phyloP scores from a whole-genome alignment of 2,113 vertebrate genomes.

The Heterocephalus glaber region DNA sequence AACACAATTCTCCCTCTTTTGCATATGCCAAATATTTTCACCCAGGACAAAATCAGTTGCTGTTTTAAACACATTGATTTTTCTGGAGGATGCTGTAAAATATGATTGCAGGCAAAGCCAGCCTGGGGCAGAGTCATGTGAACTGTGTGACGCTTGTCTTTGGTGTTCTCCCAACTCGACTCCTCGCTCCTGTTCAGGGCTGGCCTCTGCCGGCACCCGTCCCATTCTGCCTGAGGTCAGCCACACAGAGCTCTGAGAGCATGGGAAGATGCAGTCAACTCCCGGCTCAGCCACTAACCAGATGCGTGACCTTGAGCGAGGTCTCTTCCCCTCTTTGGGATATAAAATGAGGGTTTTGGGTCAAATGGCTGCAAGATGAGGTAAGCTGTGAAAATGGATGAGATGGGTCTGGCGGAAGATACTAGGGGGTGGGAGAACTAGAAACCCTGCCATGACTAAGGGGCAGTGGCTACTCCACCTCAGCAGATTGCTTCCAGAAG shows the following conservation, averaged over 20 bases:
- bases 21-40: conserved; percentile 73
- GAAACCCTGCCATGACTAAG: background rate
- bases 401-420: background rate
- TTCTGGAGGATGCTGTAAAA: conserved; percentile 71
- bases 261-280: background rate
- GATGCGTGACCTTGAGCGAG: background rate
- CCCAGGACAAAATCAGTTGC: conserved; percentile 67
- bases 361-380: background rate
- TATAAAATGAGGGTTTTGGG: background rate
- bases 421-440: background rate
- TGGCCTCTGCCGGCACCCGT: background rate
- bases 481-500: background rate
- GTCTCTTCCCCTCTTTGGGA: background rate
- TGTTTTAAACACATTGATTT: conserved; percentile 79
- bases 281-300: background rate
- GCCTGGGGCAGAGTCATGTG: conserved; percentile 50
- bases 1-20: conserved; percentile 44
- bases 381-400: background rate
- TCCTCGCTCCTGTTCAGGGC: background rate
- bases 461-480: background rate
- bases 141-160: background rate
- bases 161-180: background rate
- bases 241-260: background rate
- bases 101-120: conserved; percentile 61
- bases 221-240: background rate